phyloP scores from a whole-genome alignment of 2,797 vertebrate genomes.

The Mormyrus hasselquistii region DNA sequence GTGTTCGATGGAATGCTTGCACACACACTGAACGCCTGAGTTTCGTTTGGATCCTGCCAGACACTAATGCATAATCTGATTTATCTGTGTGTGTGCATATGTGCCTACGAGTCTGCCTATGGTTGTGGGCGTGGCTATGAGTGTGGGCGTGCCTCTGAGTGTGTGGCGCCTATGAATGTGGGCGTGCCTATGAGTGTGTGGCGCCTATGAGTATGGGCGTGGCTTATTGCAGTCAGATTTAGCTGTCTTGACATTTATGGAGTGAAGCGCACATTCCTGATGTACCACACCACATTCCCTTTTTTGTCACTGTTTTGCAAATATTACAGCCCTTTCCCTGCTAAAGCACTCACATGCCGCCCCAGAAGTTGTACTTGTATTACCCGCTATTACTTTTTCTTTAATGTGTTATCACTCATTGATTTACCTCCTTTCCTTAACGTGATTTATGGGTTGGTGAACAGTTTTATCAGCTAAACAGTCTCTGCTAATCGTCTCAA shows the following conservation, averaged over 20 bases:
- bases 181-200: not conserved
- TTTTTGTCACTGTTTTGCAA: not conserved
- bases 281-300: not conserved
- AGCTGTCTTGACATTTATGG: not conserved
- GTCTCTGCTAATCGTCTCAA: slow-evolving; percentile 60
- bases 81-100: not conserved
- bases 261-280: not conserved
- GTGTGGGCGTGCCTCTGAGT: not conserved
- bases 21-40: not conserved
- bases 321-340: not conserved
- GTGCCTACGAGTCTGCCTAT: not conserved
- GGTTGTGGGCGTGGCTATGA: not conserved
- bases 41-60: not conserved
- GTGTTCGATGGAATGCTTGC: not conserved
- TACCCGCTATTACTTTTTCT: slow-evolving; percentile 18
- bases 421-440: slow-evolving; percentile 31
- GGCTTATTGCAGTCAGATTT: not conserved
- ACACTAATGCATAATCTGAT: not conserved
- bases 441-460: slow-evolving; percentile 39
- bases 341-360: not conserved
- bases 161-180: not conserved
- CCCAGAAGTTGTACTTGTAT: not conserved
- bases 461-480: slow-evolving; percentile 60
- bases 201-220: not conserved
- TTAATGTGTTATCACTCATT: slow-evolving; percentile 30